A percentile compares a stretch with the other conserved stretches of the same genome.
Evolutionary conservation across 2,113 vertebrate species (phyloP).

Genomic region (Vicugna pacos): DNA sequence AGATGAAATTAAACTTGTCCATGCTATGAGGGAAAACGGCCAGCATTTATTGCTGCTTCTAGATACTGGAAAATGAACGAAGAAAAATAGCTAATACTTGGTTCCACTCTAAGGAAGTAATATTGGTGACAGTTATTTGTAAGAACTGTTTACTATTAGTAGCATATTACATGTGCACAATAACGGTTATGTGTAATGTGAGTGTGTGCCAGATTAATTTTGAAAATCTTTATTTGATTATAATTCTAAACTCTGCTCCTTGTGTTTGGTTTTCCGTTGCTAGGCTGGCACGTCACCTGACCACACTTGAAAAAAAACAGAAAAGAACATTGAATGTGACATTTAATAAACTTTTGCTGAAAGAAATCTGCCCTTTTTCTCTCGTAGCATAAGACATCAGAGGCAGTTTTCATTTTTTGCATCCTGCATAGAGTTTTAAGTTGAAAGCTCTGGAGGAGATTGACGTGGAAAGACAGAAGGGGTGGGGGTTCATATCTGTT

Average conservation of each 20-base stretch:
- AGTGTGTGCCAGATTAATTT: constrained; percentile 29
- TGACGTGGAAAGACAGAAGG: not conserved
- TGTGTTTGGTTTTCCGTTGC: constrained; percentile 32
- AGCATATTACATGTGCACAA: not conserved
- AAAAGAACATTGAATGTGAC: not conserved
- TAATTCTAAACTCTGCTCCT: not conserved
- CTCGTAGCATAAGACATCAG: not conserved
- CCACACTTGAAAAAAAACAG: not conserved
- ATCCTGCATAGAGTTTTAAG: not conserved
- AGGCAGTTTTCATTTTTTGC: constrained; percentile 28
- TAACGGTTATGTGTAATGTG: not conserved
- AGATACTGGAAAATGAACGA: not conserved
- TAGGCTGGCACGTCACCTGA: not conserved
- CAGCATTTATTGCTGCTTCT: not conserved
- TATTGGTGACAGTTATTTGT: not conserved
- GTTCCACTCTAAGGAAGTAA: not conserved
- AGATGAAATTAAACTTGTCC: not conserved
- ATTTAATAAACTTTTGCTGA: constrained; percentile 56
- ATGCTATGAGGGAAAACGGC: not conserved
- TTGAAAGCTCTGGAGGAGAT: not conserved
- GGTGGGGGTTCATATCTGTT: not conserved
- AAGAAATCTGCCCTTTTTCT: not conserved
- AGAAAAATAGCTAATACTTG: not conserved
- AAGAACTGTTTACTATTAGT: constrained; percentile 15
- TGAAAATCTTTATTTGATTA: constrained; percentile 42